Evolutionary conservation across 2,797 vertebrate species (phyloP), one percentile per base, ranked within the genome.

Genomic region (Tiaroga cobitis): DNA sequence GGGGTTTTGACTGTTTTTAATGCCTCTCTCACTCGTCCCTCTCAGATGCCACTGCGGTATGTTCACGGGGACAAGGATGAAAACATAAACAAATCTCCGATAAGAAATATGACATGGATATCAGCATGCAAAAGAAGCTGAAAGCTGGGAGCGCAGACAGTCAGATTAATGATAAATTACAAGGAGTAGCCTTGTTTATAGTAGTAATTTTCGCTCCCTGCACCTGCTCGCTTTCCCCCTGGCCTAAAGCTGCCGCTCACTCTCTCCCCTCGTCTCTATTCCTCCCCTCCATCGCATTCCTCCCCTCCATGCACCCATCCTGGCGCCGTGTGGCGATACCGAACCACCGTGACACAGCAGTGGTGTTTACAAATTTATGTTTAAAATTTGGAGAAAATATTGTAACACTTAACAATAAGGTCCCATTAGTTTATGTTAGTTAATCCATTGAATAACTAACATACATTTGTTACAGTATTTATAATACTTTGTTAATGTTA

Each of bases 141-240:
- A 85, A 92, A 92, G 92, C 94, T 93, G 94, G 87, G 88, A 93
- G 92, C 91, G 81, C 91, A 90, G 93, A 92, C 93, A 91, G 90
- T 91, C 93, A 95, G 95, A 96, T 95, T 95, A 95, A 95, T 94
- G 95, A 95, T 95, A 95, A 96, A 95, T 96, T 96, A 95, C 93
- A 93, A 94, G 93, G 93, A 93, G 92, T 91, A 85, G 92, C 91
- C 92, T 94, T 95, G 94, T 96, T 95, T 95, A 95, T 93, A 92
- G 93, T 94, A 93, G 93, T 94, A 91, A 93, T 95, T 94, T 94
- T 95, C 93, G 91, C 90, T 91, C 92, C 51, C 92, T 92, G 94
- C 95, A 95, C 95, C 95, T 95, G 95, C 94, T 95, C 93, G 93
- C 95, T 94, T 76, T 95, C 93, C 92, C 94, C 91, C 92, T 95